Evolutionary conservation across 1,140 invertebrate genomes (phyloP).

Genomic region (Artemia franciscana): DNA sequence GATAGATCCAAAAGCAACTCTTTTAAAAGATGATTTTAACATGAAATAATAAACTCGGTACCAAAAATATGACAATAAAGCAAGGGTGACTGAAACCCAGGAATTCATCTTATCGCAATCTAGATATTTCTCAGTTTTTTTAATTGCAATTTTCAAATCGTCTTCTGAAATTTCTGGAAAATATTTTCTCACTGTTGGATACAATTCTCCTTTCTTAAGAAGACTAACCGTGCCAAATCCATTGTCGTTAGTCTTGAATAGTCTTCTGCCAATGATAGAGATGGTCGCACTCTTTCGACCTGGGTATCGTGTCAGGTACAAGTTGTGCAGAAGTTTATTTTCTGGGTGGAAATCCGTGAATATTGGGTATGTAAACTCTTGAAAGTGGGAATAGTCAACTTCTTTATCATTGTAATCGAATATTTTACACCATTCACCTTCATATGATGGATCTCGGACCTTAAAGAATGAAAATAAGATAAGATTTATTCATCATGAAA

Average conservation of each 20-base stretch:
- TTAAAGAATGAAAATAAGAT: no score
- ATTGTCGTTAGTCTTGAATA: background rate
- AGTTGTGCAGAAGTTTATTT: background rate
- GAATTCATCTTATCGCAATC: background rate
- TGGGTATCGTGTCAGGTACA: background rate
- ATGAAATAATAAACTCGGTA: no score
- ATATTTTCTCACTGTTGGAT: background rate
- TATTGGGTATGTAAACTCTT: background rate
- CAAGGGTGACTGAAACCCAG: no score
- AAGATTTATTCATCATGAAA: no score
- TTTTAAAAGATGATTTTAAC: no score
- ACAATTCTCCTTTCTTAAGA: background rate
- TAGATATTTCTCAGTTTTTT: background rate
- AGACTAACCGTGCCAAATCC: background rate
- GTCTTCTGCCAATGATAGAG: background rate
- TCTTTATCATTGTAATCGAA: background rate
- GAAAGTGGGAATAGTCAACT: background rate
- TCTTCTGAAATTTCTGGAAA: background rate
- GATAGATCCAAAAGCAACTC: no score
- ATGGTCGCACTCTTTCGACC: background rate
- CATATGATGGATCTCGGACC: no score
- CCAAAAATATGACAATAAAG: no score
- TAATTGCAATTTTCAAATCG: background rate
- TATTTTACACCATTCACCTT: background rate
- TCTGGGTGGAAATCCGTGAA: background rate